Conservation (phyloP, 2,113 vertebrate species). For the Oxygymnocypris stewartii region DNA sequence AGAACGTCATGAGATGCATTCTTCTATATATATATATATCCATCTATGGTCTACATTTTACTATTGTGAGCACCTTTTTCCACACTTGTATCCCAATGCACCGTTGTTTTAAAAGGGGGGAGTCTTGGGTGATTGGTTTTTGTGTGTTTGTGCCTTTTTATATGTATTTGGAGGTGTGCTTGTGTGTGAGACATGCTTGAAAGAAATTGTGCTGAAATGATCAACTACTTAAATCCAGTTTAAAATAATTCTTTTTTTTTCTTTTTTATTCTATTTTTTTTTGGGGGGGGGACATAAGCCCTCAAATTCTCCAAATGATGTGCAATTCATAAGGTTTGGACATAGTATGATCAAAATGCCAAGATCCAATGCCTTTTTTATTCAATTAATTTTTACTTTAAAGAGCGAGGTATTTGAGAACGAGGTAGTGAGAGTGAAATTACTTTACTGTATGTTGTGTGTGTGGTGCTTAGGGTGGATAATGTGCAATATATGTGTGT, state of each 20-base stretch:
- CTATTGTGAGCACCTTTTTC: slow-evolving; percentile 48
- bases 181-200: slow-evolving; percentile 5
- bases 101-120: background rate
- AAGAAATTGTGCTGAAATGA: slow-evolving; percentile 3
- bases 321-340: slow-evolving; percentile 36
- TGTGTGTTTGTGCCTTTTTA: slow-evolving; percentile 3
- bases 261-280: too few relatives aligned
- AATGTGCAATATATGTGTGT: slow-evolving; percentile 42
- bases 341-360: background rate
- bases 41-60: slow-evolving; percentile 24
- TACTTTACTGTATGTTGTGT: slow-evolving; percentile 37
- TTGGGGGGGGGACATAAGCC: background rate
- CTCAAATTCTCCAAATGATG: slow-evolving; percentile 26
- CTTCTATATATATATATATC: slow-evolving; percentile 41
- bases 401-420: slow-evolving; percentile 41
- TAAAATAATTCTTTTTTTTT: background rate
- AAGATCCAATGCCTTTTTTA: slow-evolving; percentile 27
- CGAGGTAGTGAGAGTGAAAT: slow-evolving; percentile 30
- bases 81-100: slow-evolving; percentile 38
- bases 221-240: slow-evolving; percentile 18
- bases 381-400: slow-evolving; percentile 52
- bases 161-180: slow-evolving; percentile 5
- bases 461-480: slow-evolving; percentile 36
- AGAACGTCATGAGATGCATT: slow-evolving; percentile 73
- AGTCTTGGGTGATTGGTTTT: background rate